Conservation (phyloP, 1,140 invertebrate genomes). For the Gonioctena quinquepunctata region DNA sequence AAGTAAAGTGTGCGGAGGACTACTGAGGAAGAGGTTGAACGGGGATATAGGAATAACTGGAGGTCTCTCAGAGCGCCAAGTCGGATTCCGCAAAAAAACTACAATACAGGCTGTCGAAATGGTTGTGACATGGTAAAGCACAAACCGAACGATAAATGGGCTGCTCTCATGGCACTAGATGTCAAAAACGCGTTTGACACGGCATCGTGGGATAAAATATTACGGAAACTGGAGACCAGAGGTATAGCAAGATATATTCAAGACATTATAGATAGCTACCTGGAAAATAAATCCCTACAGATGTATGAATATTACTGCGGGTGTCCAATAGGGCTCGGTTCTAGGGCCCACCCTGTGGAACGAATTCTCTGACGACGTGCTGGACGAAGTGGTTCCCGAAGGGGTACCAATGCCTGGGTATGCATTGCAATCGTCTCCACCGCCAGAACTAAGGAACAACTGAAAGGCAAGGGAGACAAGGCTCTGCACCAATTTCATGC, state of each 20-base stretch:
- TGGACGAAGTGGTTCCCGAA: slow-evolving; percentile 35
- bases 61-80: slow-evolving; percentile 46
- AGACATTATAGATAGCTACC: not conserved
- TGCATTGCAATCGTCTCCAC: slow-evolving; percentile 31
- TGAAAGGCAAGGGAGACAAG: not conserved
- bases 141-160: slow-evolving; percentile 2
- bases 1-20: slow-evolving; percentile 53
- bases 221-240: slow-evolving; percentile 45
- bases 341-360: slow-evolving; percentile 51
- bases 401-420: slow-evolving; percentile 27
- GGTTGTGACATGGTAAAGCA: slow-evolving; percentile 18
- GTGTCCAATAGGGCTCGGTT: slow-evolving; percentile 56
- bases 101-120: slow-evolving; percentile 34
- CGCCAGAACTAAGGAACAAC: slow-evolving; percentile 18
- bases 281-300: slow-evolving; percentile 20
- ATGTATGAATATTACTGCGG: slow-evolving; percentile 35
- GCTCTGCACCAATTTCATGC: not conserved
- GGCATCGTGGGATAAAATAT: not conserved
- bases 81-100: slow-evolving; percentile 46
- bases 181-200: slow-evolving; percentile 57
- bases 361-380: slow-evolving; percentile 41
- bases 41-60: slow-evolving; percentile 19
- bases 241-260: slow-evolving; percentile 18
- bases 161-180: slow-evolving; percentile 56
- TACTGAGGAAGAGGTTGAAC: slow-evolving; percentile 41